These are phyloP conservation scores for Nylanderia fulva DNA, from an alignment of 1,140 invertebrate species.

Conservation along the genomic window DNA sequence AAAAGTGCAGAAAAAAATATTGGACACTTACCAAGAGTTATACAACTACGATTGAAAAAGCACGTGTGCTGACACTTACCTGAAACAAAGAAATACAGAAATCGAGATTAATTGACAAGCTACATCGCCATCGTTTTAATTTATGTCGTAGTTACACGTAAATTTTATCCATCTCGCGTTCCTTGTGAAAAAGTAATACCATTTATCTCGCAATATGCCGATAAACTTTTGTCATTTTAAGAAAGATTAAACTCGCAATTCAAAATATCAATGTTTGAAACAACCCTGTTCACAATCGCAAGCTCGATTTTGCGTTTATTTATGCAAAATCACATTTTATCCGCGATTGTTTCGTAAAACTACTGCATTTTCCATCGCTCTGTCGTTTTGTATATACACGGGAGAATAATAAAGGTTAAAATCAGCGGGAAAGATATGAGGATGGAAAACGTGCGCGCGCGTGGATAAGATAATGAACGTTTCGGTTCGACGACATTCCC, in stretches of 20 bases:
- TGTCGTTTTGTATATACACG: not conserved
- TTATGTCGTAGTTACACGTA: not conserved
- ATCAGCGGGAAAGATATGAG: not conserved
- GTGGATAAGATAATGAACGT: conserved; percentile 37
- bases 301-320: conserved; percentile 23
- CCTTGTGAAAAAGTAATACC: not conserved
- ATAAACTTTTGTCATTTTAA: not conserved
- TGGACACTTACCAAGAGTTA: conserved; percentile 52
- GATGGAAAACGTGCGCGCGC: not conserved
- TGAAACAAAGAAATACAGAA: conserved; percentile 58
- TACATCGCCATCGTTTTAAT: not conserved
- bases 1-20: not conserved
- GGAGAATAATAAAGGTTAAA: not conserved
- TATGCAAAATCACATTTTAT: not conserved
- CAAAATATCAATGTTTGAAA: conserved; percentile 1
- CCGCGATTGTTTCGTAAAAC: not conserved
- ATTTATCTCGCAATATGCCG: not conserved
- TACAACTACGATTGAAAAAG: not conserved
- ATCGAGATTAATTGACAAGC: conserved; percentile 4
- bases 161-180: not conserved
- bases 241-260: not conserved
- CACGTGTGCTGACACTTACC: conserved; percentile 57
- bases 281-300: not conserved
- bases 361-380: not conserved
- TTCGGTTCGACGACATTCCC: conserved; percentile 25